Evolutionary conservation across 1,140 invertebrate species (phyloP).

Genomic region (Ceratina calcarata): DNA sequence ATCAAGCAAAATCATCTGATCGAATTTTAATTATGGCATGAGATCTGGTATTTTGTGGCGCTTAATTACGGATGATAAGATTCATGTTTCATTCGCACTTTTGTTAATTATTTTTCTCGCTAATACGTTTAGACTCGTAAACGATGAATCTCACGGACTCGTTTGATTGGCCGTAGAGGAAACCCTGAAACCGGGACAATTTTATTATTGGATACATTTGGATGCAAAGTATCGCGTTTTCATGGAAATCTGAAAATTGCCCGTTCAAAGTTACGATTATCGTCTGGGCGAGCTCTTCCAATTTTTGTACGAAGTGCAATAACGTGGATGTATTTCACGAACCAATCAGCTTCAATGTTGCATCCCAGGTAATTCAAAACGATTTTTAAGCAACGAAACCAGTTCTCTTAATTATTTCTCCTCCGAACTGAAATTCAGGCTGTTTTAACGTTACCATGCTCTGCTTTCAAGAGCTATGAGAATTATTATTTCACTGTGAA

Average conservation of each 20-base stretch:
- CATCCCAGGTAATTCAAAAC: background rate
- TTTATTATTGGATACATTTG: slow-evolving; percentile 31
- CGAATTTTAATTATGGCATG: too few species aligned
- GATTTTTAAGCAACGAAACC: background rate
- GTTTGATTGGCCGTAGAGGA: slow-evolving; percentile 11
- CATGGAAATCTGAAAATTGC: slow-evolving; percentile 10
- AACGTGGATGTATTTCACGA: background rate
- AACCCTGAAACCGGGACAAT: slow-evolving; percentile 1
- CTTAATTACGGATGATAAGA: too few species aligned
- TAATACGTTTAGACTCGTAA: background rate
- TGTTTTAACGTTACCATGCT: too few species aligned
- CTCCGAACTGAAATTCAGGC: too few species aligned
- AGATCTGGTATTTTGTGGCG: too few species aligned
- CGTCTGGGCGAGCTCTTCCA: background rate
- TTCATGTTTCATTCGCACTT: too few species aligned
- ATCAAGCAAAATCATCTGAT: background rate
- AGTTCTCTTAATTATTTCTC: background rate
- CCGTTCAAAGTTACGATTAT: background rate
- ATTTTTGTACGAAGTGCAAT: background rate
- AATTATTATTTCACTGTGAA: too few species aligned
- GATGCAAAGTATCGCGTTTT: background rate
- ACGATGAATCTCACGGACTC: slow-evolving; percentile 1
- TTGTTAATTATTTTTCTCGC: too few species aligned
- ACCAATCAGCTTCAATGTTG: background rate
- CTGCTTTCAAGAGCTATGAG: too few species aligned